Evolutionary conservation across 2,888 invertebrate species (phyloP).

Genomic region (Caenorhabditis angaria): DNA sequence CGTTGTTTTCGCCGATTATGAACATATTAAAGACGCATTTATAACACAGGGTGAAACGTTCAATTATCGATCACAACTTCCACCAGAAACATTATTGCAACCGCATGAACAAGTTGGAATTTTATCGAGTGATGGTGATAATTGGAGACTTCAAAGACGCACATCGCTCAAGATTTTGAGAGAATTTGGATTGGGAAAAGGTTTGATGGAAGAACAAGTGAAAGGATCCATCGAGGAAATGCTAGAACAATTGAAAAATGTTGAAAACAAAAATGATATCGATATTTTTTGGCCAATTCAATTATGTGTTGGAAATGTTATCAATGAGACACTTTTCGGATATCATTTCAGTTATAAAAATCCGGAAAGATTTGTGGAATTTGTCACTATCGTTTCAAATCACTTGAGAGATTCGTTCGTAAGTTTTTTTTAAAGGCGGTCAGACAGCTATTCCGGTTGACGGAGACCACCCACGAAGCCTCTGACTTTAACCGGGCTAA

Average conservation of each 20-base stretch:
- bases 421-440: too few species aligned
- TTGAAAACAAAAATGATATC: constrained; percentile 15
- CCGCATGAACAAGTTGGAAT: constrained; percentile 19
- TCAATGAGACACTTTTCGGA: constrained; percentile 55
- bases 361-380: constrained; percentile 38
- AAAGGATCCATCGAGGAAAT: constrained; percentile 24
- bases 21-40: constrained; percentile 51
- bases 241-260: constrained; percentile 22
- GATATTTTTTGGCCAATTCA: constrained; percentile 51
- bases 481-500: too few species aligned
- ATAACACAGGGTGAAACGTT: constrained; percentile 38
- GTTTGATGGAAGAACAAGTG: constrained; percentile 55
- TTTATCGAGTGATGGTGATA: constrained; percentile 43
- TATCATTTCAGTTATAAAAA: constrained; percentile 43
- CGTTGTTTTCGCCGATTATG: constrained; percentile 50
- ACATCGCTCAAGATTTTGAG: constrained; percentile 50
- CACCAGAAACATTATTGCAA: constrained; percentile 26
- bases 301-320: constrained; percentile 57
- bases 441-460: too few species aligned
- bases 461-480: too few species aligned
- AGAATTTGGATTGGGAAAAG: constrained; percentile 52
- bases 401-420: constrained; percentile 17
- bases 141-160: constrained; percentile 52
- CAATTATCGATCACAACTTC: constrained; percentile 14
- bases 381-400: constrained; percentile 19